Base-by-base conservation (phyloP, 2,797 vertebrate genomes). In the Euphonia xanthogaster region DNA sequence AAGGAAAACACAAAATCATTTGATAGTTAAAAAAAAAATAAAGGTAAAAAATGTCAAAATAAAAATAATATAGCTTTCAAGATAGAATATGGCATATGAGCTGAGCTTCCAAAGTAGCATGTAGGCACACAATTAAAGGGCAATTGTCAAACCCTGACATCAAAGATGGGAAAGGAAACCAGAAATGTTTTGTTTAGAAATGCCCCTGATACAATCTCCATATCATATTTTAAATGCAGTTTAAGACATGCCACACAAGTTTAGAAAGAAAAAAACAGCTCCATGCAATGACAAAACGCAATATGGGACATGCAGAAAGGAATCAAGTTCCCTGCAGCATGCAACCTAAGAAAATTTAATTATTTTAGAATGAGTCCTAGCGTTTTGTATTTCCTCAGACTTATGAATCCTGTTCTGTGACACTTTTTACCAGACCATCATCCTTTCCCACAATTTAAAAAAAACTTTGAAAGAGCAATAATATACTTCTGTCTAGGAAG, bases 141-240 rank as follows among this genome's bases (percentile, higher is more conserved):
- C 88, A 86, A 62, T 62, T 95, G 85, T 93, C 79, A 95, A 95
- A 75, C 7, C n/a, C 47, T 84, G 47, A 88, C 70, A 86, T 88
- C 54, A 75, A 88, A 80, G 47, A 5, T 78, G 8, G 14, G 20
- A 80, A 80, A 80, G 27, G 21, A 93, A 93, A 74, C 9, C 23
- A 88, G 39, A 84, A 90, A 79, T 16, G 12, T 23, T 51, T 1
- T 28, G 7, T 86, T 96, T 86, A 50, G 39, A 96, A 94, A 88
- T 88, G 31, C 8, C 76, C 81, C 22, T 33, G 51, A 74, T 48
- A 72, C 13, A 51, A 72, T 58, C 21, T 60, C 53, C 37, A 21
- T 48, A 70, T 55, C 5, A 3, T 60, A 65, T 68, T 71, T 76
- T 65, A 58, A 30, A 77, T 6, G 63, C 4, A 15, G 24, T 73